Base-by-base conservation (phyloP, 2,113 vertebrate genomes). In the Pipra filicauda region DNA sequence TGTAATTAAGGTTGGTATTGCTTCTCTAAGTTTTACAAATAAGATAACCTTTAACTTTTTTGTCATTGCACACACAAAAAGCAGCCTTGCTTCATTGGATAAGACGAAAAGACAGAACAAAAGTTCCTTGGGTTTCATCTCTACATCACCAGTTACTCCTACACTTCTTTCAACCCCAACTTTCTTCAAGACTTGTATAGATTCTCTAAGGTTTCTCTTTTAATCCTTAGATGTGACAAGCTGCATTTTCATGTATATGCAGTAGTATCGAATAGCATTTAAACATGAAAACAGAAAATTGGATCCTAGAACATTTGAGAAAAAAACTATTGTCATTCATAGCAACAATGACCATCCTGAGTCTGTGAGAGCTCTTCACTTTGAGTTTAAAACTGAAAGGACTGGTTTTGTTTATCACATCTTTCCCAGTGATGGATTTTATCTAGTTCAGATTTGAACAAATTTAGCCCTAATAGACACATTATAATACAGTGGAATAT, bases 1-100 rank as follows among this genome's bases (percentile, higher is more conserved):
- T 89, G 98, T 99, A 96, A 98, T 98, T 93, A 99, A 99, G 99
- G 99, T 99, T 88, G 59, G 98, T 97, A 91, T 74, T 43, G 23
- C n/a, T 86, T 48, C 57, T 76, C 12, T 65, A 26, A 55, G 26
- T 83, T 91, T 85, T 62, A 58, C 27, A 61, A 8, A 24, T 61
- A 52, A 59, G 41, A 31, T 48, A 85, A 61, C 13, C 5, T 78
- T 65, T 44, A 78, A 57, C 20, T 15, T 39, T 37, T 75, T 77
- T 70, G 26, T 61, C 18, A 61, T n/a, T 41, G 17, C 15, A 69
- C 6, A 23, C 13, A 44, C 24, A 39, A 31, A 59, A 81, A 5
- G 2, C 58, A 65, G n/a, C 11, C 4, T 46, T 81, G 39, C 10
- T 80, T 91, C 7, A 5, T n/a, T 61, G 39, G 28, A 14, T 48